Base-by-base conservation (phyloP, 2,113 vertebrate genomes). In the Proteles cristata region DNA sequence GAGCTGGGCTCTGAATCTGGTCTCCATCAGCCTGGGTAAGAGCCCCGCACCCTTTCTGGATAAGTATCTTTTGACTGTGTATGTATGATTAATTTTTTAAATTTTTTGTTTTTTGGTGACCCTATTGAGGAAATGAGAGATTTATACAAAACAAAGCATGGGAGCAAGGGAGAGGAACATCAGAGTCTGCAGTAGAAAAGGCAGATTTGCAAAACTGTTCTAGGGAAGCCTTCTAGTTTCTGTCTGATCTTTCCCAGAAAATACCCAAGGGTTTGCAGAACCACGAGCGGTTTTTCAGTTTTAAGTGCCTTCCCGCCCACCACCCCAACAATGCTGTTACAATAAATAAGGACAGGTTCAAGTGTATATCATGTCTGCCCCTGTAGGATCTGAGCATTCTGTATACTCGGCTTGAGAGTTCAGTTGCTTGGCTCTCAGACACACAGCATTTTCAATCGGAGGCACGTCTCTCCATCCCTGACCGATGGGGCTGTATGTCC, bases 201-300 rank as follows among this genome's bases (percentile, higher is more conserved):
- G 71, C 6, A 89, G 50, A 81, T 65, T 81, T 93, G 82, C 48
- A 88, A 93, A 77, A 77, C 28, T 25, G 25, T 94, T 92, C 83
- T 61, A 71, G 90, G 58, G 92, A 95, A 71, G 9, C 1, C 23
- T 83, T 89, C 53, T 55, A 58, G n/a, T 77, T 68, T 71, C n/a
- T 76, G 3, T 50, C 23, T 61, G 61, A 55, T 91, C 69, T 92
- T 93, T 91, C 39, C 39, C 86, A 58, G 88, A 92, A 97, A 83
- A 69, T 58, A 91, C 8, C 11, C 55, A 58, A 50, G 43, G 35
- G 11, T 83, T 85, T 93, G 77, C 26, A 94, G 94, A 93, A 81
- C 65, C 5, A 65, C 88, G 77, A 92, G 58, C 16, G 65, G 19
- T 63, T 66, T 88, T 95, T 77, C 25, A 45, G 43, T 50, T 53